These are phyloP conservation scores for Bungarus multicinctus DNA, from an alignment of 2,113 vertebrate genomes.

Conservation along the genomic window DNA sequence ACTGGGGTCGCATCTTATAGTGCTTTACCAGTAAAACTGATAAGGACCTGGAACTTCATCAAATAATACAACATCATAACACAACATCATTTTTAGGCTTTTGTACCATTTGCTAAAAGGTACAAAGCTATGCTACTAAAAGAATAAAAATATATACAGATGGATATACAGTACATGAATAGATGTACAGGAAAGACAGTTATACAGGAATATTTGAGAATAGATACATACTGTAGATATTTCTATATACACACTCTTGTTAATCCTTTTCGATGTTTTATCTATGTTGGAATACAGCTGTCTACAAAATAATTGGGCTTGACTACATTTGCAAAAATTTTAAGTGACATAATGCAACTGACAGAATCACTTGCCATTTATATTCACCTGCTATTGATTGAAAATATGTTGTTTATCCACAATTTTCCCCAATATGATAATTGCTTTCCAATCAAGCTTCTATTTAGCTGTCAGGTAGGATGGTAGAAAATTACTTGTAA, in stretches of 20 bases:
- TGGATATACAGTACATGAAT: not conserved
- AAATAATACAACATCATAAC: not conserved
- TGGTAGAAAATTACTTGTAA: conserved; percentile 16
- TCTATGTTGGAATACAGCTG: not conserved
- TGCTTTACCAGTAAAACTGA: not conserved
- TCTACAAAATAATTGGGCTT: conserved; percentile 10
- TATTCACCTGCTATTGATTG: not conserved
- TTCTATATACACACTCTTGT: not conserved
- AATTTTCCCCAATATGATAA: not conserved
- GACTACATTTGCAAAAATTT: not conserved
- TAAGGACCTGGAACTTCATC: conserved; percentile 8
- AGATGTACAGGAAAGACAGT: not conserved
- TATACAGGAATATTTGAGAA: not conserved
- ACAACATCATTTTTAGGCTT: conserved; percentile 18
- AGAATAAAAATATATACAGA: not conserved
- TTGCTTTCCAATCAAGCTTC: conserved; percentile 21
- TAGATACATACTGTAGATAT: not conserved
- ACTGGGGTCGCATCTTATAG: not conserved
- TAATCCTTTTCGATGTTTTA: not conserved
- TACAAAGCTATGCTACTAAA: not conserved
- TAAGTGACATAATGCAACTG: conserved; percentile 12
- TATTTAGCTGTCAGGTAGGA: not conserved
- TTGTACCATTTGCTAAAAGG: conserved; percentile 25
- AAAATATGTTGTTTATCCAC: conserved; percentile 1
- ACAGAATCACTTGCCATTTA: conserved; percentile 11